A percentile compares a stretch with the other conserved stretches of the same genome.
phyloP scores from a whole-genome alignment of 1,140 invertebrate species.

The fruit fly (Drosophila melanogaster) region DNA sequence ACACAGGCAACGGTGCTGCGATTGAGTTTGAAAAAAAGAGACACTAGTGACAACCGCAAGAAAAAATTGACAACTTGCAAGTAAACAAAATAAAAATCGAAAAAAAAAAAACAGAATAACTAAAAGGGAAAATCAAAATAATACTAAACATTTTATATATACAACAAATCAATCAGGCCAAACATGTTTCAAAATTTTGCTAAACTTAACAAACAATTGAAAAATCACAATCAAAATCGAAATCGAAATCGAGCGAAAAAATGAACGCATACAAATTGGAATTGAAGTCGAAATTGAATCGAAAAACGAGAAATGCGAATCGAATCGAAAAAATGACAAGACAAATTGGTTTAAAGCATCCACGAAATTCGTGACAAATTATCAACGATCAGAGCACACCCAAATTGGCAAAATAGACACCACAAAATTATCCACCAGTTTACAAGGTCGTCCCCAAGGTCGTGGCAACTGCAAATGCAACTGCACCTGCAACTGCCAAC shows the following conservation, averaged over 20 bases:
- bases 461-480: constrained; percentile 15
- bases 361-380: constrained; percentile 45
- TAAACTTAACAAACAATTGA: constrained; percentile 41
- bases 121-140: constrained; percentile 57
- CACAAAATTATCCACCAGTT: constrained; percentile 33
- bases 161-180: constrained; percentile 84
- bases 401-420: constrained; percentile 34
- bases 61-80: constrained; percentile 56
- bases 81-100: constrained; percentile 47
- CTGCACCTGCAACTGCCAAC: constrained; percentile 15
- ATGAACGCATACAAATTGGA: constrained; percentile 41
- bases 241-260: constrained; percentile 30
- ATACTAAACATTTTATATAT: constrained; percentile 72
- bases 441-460: constrained; percentile 4
- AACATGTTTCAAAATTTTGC: constrained; percentile 84
- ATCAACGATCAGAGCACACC: constrained; percentile 20
- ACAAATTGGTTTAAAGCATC: constrained; percentile 57
- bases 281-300: constrained; percentile 39
- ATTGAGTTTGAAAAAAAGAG: constrained; percentile 84
- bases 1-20: constrained; percentile 76
- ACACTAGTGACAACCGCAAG: constrained; percentile 83
- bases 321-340: constrained; percentile 41
- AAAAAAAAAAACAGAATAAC: constrained; percentile 46
- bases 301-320: constrained; percentile 26
- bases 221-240: constrained; percentile 19